These are phyloP conservation scores for Tursiops truncatus DNA, from an alignment of 2,113 vertebrate species.

Conservation along the genomic window DNA sequence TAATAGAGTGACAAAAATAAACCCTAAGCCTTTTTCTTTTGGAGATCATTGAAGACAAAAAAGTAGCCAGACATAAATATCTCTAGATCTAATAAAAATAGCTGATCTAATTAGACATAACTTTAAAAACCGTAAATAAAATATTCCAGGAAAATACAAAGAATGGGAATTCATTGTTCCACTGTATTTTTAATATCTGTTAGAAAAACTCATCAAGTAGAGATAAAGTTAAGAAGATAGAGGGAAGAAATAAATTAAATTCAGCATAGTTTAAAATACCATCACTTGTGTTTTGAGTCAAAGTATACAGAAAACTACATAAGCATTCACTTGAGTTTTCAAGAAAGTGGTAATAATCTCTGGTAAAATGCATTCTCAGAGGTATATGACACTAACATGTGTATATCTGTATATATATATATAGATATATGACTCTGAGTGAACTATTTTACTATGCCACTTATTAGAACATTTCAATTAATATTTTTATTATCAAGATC, in stretches of 20 bases:
- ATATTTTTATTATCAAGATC: slow-evolving; percentile 38
- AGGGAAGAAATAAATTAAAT: not conserved
- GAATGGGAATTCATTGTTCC: not conserved
- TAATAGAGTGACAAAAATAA: not conserved
- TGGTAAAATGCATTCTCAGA: not conserved
- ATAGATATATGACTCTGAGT: not conserved
- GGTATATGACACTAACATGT: not conserved
- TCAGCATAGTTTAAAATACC: not conserved
- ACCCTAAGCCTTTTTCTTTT: not conserved
- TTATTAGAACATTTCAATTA: slow-evolving; percentile 32
- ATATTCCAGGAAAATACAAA: not conserved
- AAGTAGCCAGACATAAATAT: not conserved
- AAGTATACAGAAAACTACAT: slow-evolving; percentile 8
- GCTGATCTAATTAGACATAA: not conserved
- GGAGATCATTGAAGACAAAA: not conserved
- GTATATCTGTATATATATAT: not conserved
- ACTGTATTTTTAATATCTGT: not conserved
- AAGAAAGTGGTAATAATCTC: not conserved
- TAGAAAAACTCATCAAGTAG: not conserved
- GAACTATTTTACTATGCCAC: not conserved
- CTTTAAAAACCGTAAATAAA: not conserved
- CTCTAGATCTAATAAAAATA: not conserved
- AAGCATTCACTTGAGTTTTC: not conserved
- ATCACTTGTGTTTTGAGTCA: not conserved
- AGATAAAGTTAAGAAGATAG: not conserved